Percentiles rank a stretch among this genome's conserved stretches.
These are phyloP conservation scores for Aphidoletes aphidimyza DNA, from an alignment of 2,888 invertebrate genomes.

Conservation along the genomic window DNA sequence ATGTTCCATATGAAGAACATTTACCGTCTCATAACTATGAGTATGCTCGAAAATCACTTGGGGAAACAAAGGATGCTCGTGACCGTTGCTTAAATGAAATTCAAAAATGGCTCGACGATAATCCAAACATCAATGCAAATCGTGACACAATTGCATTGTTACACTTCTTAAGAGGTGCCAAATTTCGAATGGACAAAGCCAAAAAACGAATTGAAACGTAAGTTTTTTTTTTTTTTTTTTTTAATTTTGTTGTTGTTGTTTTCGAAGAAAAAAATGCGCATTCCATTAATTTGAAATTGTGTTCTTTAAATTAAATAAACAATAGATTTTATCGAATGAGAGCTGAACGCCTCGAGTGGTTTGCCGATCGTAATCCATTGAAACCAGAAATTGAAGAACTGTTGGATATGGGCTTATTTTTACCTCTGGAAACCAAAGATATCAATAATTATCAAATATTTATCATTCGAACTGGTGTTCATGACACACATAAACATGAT, in stretches of 20 bases:
- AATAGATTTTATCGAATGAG: slow-evolving; percentile 69
- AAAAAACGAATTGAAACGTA: slow-evolving; percentile 70
- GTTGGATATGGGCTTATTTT: slow-evolving; percentile 70
- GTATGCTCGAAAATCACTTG: slow-evolving; percentile 57
- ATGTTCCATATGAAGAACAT: neutral
- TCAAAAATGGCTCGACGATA: slow-evolving; percentile 65
- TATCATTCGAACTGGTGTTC: slow-evolving; percentile 71
- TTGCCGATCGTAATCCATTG: slow-evolving; percentile 70
- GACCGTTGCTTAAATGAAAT: slow-evolving; percentile 62
- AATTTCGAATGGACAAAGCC: slow-evolving; percentile 71
- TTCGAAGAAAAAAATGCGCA: neutral
- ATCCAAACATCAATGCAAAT: slow-evolving; percentile 65
- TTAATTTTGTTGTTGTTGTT: neutral
- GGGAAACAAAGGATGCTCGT: slow-evolving; percentile 62
- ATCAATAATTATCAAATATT: slow-evolving; percentile 70
- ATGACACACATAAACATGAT: slow-evolving; percentile 70
- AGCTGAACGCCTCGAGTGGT: slow-evolving; percentile 71
- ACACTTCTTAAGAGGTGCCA: slow-evolving; percentile 72
- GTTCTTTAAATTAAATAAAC: slow-evolving; percentile 1
- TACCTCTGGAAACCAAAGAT: slow-evolving; percentile 70
- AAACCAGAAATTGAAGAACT: slow-evolving; percentile 70
- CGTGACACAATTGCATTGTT: slow-evolving; percentile 68
- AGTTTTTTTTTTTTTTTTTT: slow-evolving; percentile 55
- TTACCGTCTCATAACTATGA: slow-evolving; percentile 8
- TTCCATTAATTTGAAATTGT: neutral